Conservation (phyloP, 2,888 invertebrate genomes). For the Xestobium rufovillosum region DNA sequence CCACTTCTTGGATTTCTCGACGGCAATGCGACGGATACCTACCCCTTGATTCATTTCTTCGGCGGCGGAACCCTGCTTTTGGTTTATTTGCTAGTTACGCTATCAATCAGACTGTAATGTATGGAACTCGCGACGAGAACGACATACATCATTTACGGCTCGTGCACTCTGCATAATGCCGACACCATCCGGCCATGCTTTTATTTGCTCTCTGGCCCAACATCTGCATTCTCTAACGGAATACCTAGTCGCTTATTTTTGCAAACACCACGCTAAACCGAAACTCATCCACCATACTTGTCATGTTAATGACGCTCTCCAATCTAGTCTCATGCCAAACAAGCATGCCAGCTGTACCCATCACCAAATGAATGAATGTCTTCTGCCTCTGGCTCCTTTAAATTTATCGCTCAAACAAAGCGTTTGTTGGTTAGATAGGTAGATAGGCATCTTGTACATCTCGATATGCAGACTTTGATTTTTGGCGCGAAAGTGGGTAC, state of each 20-base stretch:
- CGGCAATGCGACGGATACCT: too few species aligned
- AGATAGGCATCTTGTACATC: too few species aligned
- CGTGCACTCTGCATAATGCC: constrained; percentile 22
- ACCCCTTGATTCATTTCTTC: constrained; percentile 26
- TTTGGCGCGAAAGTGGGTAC: too few species aligned
- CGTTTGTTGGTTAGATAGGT: too few species aligned
- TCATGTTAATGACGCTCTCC: constrained; percentile 6
- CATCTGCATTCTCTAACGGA: background rate
- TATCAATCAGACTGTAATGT: constrained; percentile 32
- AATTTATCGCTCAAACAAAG: constrained; percentile 7
- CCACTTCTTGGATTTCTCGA: background rate
- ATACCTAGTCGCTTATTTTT: constrained; percentile 9
- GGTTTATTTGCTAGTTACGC: too few species aligned
- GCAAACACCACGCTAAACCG: constrained; percentile 10
- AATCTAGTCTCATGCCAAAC: background rate
- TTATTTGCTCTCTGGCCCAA: background rate
- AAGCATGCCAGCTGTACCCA: constrained; percentile 4
- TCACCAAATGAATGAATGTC: background rate
- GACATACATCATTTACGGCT: constrained; percentile 31
- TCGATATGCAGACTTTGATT: too few species aligned
- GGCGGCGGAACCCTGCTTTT: constrained; percentile 17
- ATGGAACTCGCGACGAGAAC: constrained; percentile 22
- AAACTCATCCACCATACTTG: constrained; percentile 24
- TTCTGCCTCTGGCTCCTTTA: background rate
- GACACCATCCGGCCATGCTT: constrained; percentile 1